Base-by-base conservation (phyloP, 2,888 invertebrate species). In the Coelogynopora nodosa region DNA sequence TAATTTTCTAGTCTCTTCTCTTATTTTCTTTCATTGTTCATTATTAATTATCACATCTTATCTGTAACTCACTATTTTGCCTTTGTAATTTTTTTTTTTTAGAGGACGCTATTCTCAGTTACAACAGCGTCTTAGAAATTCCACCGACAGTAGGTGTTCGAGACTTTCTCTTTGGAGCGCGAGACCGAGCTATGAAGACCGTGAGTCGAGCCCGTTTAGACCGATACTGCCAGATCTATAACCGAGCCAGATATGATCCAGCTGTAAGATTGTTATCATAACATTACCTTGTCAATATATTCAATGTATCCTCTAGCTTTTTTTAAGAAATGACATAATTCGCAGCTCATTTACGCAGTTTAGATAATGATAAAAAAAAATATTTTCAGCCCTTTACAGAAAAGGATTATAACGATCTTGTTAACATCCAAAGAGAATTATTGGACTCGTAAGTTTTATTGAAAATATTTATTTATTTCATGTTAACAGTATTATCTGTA, bases 321-420 rank as follows among this genome's bases (percentile, higher is more conserved):
- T 49, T 49, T n/a, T n/a, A n/a, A n/a, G n/a, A n/a, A n/a, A n/a
- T n/a, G n/a, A n/a, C n/a, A n/a, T n/a, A n/a, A n/a, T 18, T 49
- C 49, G 5, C 49, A 49, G 49, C 18, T 49, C 18, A 49, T 49
- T 10, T 49, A 49, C 49, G n/a, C n/a, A n/a, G n/a, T n/a, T n/a
- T n/a, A n/a, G n/a, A n/a, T n/a, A n/a, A n/a, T n/a, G n/a, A n/a
- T n/a, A n/a, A n/a, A n/a, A n/a, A n/a, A n/a, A n/a, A n/a, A n/a
- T n/a, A n/a, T 49, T 49, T 74, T 13, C 74, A 74, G 74, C 74
- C 74, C 23, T 74, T 74, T 26, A 74, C 74, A 23, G 74, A 74
- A 74, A 23, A 2, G 2, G 74, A 74, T 23, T 74, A 74, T 26
- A 26, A 74, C 23, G 23, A 13, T 26, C 23, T 74, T 10, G 23